Evolutionary conservation across 2,888 invertebrate species (phyloP), one percentile per base, ranked within the genome.

Genomic region (Coecobrya sp.): DNA sequence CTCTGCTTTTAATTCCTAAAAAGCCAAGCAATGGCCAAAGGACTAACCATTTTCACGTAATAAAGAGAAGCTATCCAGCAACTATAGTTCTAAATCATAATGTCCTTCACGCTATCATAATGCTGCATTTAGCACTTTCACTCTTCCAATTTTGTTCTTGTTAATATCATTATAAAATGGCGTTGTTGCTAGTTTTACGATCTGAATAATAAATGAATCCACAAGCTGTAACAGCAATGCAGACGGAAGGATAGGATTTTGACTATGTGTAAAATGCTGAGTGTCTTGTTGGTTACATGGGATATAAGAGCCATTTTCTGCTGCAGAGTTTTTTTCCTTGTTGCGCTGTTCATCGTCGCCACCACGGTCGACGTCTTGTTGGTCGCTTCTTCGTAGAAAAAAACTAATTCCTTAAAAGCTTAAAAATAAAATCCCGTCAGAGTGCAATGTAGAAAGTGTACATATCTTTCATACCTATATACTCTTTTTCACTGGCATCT

Each of bases 371-470:
- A 13, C 49, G 49, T 49, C 25, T 25, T 65, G 68, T 68, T 76
- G 27, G 68, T 68, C 30, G 73, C 68, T 25, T 22, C 68, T 25
- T 22, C 45, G 55, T 8, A 52, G 25, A 11, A 81, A 55, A 55
- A 81, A 81, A 55, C 30, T 81, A 81, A 81, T 81, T 79, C 81
- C 81, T 81, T 81, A 81, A 81, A 81, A 81, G 81, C 81, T 59
- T 81, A 36, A 52, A 79, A 81, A 55, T 81, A 81, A 81, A 81
- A 27, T 55, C 79, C 27, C 3, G 19, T 13, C 0, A 81, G 19
- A 59, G 25, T 19, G 8, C 11, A 16, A 76, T 30, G 27, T 16
- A 65, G 16, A 36, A 36, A 36, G 3, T 36, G 36, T 7, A 36
- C 62, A 62, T n/a, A 25, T n/a, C 49, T 19, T 19, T 22, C 13